phyloP scores from a whole-genome alignment of 2,797 vertebrate species.

The Mormyrops boulengeri region DNA sequence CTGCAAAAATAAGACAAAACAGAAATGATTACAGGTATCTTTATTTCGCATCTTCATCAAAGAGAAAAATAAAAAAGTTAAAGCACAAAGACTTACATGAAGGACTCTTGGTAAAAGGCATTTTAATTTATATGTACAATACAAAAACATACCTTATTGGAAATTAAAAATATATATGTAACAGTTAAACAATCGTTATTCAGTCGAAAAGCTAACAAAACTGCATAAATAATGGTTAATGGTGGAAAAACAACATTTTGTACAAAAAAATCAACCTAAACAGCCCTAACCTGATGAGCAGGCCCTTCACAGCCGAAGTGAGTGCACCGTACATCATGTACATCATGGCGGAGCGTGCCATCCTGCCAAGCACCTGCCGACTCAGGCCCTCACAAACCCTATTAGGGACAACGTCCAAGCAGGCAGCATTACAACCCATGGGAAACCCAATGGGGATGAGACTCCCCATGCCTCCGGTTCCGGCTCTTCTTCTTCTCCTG shows the following conservation, averaged over 20 bases:
- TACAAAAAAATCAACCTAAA: background rate
- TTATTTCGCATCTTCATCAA: too few relatives aligned
- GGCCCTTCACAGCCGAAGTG: background rate
- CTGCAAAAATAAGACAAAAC: too few relatives aligned
- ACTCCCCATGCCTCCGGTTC: slow-evolving; percentile 75
- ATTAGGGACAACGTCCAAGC: background rate
- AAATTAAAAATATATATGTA: background rate
- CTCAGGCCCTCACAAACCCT: background rate
- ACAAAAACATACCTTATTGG: background rate
- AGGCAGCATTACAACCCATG: background rate
- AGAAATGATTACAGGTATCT: too few relatives aligned
- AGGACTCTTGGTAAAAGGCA: background rate
- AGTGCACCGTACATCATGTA: too few relatives aligned
- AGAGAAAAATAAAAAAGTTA: too few relatives aligned
- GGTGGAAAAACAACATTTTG: background rate
- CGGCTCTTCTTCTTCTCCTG: slow-evolving; percentile 91
- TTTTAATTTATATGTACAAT: background rate
- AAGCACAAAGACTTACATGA: too few relatives aligned
- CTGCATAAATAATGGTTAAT: background rate
- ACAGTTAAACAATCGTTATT: background rate
- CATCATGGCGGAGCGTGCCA: background rate
- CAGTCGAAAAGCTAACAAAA: background rate
- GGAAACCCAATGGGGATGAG: background rate
- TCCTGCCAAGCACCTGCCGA: background rate
- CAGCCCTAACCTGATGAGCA: background rate